Conservation (phyloP, 2,113 vertebrate species). For the Paratilapia polleni region DNA sequence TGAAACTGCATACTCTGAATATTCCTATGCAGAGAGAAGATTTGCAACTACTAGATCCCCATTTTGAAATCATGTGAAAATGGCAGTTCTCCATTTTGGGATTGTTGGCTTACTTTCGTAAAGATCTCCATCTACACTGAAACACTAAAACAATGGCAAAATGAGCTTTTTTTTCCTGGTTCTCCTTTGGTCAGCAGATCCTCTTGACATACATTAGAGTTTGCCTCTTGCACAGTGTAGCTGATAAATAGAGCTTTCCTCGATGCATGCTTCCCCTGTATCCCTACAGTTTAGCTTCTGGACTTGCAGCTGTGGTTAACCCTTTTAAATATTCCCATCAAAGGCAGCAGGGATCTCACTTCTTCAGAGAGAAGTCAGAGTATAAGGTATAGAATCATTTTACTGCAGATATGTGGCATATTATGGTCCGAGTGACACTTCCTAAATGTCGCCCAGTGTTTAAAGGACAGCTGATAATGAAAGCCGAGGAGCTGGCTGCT, state of each 20-base stretch:
- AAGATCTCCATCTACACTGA: accelerated
- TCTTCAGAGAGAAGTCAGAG: not conserved
- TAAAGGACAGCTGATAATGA: slow-evolving; percentile 53
- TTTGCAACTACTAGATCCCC: not conserved
- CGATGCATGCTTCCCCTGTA: not conserved
- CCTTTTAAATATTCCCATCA: not conserved
- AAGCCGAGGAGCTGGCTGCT: slow-evolving; percentile 35
- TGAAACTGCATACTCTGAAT: not conserved
- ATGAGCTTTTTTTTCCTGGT: too few relatives aligned
- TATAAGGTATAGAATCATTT: not conserved
- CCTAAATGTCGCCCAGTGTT: slow-evolving; percentile 53
- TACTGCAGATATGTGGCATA: not conserved
- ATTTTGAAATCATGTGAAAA: not conserved
- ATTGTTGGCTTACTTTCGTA: not conserved
- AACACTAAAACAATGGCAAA: not conserved
- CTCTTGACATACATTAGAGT: slow-evolving; percentile 50
- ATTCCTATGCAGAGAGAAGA: not conserved
- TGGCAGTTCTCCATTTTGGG: too few relatives aligned
- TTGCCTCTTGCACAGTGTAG: not conserved
- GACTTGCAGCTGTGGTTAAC: not conserved
- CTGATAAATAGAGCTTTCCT: slow-evolving; percentile 36
- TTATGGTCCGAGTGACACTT: not conserved
- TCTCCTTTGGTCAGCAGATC: not conserved
- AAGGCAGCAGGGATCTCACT: not conserved
- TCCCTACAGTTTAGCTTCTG: not conserved